Evolutionary conservation across 2,797 vertebrate genomes (phyloP).

Genomic region (Lepus oiostolus): DNA sequence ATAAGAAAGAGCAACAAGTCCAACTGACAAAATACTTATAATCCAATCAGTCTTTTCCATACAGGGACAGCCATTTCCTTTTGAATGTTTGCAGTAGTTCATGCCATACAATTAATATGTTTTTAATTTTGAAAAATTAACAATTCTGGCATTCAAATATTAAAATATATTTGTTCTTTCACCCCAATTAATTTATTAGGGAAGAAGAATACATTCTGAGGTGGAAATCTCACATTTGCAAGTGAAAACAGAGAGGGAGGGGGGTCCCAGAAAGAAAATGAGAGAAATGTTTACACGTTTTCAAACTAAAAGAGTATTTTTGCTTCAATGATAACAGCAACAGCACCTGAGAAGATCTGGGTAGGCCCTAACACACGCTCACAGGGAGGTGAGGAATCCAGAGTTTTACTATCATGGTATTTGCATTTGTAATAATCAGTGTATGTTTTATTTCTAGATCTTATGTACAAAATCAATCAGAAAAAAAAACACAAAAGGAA

Average conservation of each 20-base stretch:
- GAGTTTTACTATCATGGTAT: background rate
- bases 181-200: background rate
- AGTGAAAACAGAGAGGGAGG: background rate
- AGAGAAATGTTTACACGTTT: background rate
- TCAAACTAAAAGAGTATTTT: background rate
- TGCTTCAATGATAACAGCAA: background rate
- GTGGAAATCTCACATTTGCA: background rate
- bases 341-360: background rate
- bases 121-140: background rate
- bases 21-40: background rate
- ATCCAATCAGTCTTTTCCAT: background rate
- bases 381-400: background rate
- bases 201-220: background rate
- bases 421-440: background rate
- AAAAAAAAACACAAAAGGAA: background rate
- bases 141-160: background rate
- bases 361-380: background rate
- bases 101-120: background rate
- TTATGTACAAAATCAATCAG: background rate
- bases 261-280: background rate
- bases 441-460: background rate
- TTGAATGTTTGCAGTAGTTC: fast-evolving
- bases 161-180: background rate
- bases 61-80: background rate
- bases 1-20: background rate